Percentiles rank a stretch among this genome's conserved stretches.
phyloP scores from a whole-genome alignment of 2,888 invertebrate genomes.

The Suillia variegata region DNA sequence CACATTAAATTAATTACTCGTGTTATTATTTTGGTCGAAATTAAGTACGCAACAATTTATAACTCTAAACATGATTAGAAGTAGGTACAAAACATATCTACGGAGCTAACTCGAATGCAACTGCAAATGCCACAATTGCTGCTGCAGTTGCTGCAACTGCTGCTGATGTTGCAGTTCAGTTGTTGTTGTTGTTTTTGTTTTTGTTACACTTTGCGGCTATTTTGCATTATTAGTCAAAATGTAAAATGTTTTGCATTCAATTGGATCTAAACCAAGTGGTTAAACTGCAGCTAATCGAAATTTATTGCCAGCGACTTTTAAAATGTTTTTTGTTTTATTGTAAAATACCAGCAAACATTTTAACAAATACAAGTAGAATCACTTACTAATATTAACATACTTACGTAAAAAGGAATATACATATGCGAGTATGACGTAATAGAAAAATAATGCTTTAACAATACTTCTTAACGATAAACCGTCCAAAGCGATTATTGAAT shows the following conservation, averaged over 20 bases:
- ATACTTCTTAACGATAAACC: too few relatives aligned
- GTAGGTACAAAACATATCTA: conserved; percentile 35
- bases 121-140: conserved; percentile 11
- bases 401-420: too few relatives aligned
- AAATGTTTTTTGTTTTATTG: too few relatives aligned
- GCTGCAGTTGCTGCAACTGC: too few relatives aligned
- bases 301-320: conserved; percentile 41
- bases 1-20: conserved; percentile 59
- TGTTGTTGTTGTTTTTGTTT: conserved; percentile 24
- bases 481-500: too few relatives aligned
- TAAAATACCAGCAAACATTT: too few relatives aligned
- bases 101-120: background rate
- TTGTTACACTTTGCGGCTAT: conserved; percentile 35
- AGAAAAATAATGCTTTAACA: too few relatives aligned
- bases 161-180: too few relatives aligned
- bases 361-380: too few relatives aligned
- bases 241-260: conserved; percentile 26
- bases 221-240: conserved; percentile 53
- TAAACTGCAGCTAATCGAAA: conserved; percentile 46
- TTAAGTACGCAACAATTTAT: conserved; percentile 58
- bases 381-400: too few relatives aligned
- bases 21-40: conserved; percentile 57
- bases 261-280: conserved; percentile 33
- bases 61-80: conserved; percentile 56
- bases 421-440: too few relatives aligned